Conservation (phyloP, 2,113 vertebrate genomes). For the Vicugna pacos region DNA sequence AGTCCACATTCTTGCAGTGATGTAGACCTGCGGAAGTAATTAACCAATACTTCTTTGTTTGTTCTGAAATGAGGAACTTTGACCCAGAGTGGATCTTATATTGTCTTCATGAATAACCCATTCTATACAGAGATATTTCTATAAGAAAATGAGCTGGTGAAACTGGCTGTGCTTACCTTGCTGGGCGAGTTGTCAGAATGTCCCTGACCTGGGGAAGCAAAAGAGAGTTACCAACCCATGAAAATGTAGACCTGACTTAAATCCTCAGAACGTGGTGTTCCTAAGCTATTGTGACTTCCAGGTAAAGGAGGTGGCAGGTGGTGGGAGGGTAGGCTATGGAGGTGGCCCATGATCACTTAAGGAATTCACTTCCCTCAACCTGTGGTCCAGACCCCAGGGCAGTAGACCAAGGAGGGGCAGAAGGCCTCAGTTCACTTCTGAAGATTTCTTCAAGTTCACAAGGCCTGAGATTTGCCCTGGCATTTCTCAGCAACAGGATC, state of each 20-base stretch:
- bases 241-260: background rate
- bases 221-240: background rate
- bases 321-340: too few species aligned
- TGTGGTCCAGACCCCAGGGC: background rate
- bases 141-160: background rate
- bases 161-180: constrained; percentile 59
- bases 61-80: background rate
- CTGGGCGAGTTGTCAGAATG: background rate
- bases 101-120: constrained; percentile 10
- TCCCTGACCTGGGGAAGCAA: constrained; percentile 43
- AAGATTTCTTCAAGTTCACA: background rate
- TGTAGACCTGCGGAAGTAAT: background rate
- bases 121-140: background rate
- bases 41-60: background rate
- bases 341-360: background rate
- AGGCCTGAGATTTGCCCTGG: background rate
- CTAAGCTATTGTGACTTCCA: background rate
- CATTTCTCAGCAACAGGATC: constrained; percentile 3
- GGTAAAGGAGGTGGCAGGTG: background rate
- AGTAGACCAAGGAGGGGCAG: background rate
- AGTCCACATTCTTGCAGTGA: background rate
- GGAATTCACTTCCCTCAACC: background rate
- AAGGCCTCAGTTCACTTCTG: background rate
- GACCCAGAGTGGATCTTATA: background rate
- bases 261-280: background rate